These are phyloP conservation scores for Belgica antarctica DNA, from an alignment of 2,888 invertebrate species.

Conservation along the genomic window DNA sequence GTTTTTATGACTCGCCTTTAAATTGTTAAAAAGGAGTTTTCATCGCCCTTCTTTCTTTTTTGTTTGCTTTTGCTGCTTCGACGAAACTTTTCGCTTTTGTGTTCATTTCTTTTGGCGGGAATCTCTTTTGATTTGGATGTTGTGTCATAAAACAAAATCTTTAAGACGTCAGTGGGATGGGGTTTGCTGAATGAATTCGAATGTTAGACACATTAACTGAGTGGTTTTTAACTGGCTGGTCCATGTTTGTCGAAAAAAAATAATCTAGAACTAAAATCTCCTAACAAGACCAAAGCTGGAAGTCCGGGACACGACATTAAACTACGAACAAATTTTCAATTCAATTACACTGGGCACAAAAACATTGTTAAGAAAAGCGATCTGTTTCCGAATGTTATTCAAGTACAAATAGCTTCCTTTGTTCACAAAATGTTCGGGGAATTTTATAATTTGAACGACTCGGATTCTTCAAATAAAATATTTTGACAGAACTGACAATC, in stretches of 20 bases:
- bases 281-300: too few species aligned
- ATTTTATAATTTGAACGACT: not conserved
- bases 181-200: too few species aligned
- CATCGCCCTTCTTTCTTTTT: not conserved
- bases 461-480: constrained; percentile 12
- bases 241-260: too few species aligned
- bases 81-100: constrained; percentile 2
- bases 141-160: constrained; percentile 5
- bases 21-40: constrained; percentile 25
- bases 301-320: not conserved
- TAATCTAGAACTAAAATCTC: too few species aligned
- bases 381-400: too few species aligned
- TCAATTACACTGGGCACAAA: too few species aligned
- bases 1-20: constrained; percentile 17
- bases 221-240: too few species aligned
- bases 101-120: constrained; percentile 4
- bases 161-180: not conserved
- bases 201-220: too few species aligned
- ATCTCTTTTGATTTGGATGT: not conserved
- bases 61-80: not conserved
- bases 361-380: too few species aligned
- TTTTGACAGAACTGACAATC: constrained; percentile 11
- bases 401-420: too few species aligned
- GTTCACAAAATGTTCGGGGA: too few species aligned
- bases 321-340: too few species aligned